A percentile compares a stretch with the other conserved stretches of the same genome.
phyloP scores from a whole-genome alignment of 2,888 invertebrate species.

The Zeuzera pyrina region DNA sequence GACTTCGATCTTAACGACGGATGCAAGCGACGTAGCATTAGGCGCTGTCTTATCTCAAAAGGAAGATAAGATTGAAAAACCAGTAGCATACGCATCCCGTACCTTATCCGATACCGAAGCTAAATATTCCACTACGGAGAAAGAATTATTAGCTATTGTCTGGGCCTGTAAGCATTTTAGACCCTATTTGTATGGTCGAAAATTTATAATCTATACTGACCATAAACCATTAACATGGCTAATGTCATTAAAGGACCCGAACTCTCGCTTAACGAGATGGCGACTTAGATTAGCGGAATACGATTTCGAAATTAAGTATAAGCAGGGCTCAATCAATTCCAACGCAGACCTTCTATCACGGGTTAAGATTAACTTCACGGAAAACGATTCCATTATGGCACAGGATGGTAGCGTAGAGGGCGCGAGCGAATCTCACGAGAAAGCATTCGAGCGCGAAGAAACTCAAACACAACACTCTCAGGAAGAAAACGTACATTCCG shows the following conservation, averaged over 20 bases:
- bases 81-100: no score
- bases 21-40: no score
- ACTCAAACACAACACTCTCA: no score
- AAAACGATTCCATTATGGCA: conserved; percentile 6
- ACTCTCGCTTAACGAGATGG: conserved; percentile 19
- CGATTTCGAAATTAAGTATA: conserved; percentile 12
- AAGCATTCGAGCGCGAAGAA: no score
- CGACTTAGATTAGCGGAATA: conserved; percentile 17
- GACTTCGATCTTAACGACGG: no score
- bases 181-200: conserved; percentile 15
- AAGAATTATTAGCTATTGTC: conserved; percentile 9
- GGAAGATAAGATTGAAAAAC: no score
- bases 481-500: no score
- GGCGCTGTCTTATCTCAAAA: no score
- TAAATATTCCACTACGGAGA: conserved; percentile 10
- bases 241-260: conserved; percentile 14
- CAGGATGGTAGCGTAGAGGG: no score
- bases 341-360: conserved; percentile 17
- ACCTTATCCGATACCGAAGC: no score
- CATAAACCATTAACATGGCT: conserved; percentile 14
- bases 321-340: conserved; percentile 10
- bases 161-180: conserved; percentile 10
- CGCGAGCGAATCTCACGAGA: no score
- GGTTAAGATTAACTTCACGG: conserved; percentile 11
- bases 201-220: conserved; percentile 16